phyloP scores from a whole-genome alignment of 2,888 invertebrate genomes.

The Trissoscelio sp. region DNA sequence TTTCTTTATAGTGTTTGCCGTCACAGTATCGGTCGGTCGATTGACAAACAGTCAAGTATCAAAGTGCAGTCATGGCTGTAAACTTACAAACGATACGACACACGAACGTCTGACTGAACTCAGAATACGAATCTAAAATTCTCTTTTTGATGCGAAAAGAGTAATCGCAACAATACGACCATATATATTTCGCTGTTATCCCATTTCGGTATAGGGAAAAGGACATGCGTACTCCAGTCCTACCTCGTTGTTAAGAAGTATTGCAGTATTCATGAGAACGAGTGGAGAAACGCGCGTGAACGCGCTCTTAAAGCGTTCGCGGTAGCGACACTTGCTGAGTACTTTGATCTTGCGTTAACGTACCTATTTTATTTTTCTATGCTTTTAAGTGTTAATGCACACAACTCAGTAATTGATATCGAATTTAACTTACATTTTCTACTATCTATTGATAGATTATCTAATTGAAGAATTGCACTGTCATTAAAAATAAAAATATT shows the following conservation, averaged over 20 bases:
- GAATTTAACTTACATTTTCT: constrained; percentile 53
- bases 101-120: constrained; percentile 72
- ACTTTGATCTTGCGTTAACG: constrained; percentile 68
- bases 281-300: constrained; percentile 73
- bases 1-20: constrained; percentile 73
- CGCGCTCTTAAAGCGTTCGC: constrained; percentile 73
- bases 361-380: constrained; percentile 54
- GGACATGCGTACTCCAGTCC: constrained; percentile 71
- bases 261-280: constrained; percentile 79
- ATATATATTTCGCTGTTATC: constrained; percentile 62
- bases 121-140: too few relatives aligned
- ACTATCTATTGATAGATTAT: too few relatives aligned
- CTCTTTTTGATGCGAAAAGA: too few relatives aligned
- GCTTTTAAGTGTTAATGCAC: constrained; percentile 53
- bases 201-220: constrained; percentile 44
- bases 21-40: constrained; percentile 67
- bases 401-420: constrained; percentile 56
- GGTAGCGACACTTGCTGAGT: constrained; percentile 74
- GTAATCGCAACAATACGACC: constrained; percentile 59
- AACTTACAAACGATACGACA: constrained; percentile 81
- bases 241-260: constrained; percentile 53
- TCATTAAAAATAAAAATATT: too few relatives aligned
- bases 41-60: constrained; percentile 75
- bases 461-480: too few relatives aligned
- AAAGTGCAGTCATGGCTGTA: constrained; percentile 78